Percentiles rank a stretch among this genome's conserved stretches.
These are phyloP conservation scores for Nemoura dubitans DNA, from an alignment of 2,888 invertebrate species.

Conservation along the genomic window DNA sequence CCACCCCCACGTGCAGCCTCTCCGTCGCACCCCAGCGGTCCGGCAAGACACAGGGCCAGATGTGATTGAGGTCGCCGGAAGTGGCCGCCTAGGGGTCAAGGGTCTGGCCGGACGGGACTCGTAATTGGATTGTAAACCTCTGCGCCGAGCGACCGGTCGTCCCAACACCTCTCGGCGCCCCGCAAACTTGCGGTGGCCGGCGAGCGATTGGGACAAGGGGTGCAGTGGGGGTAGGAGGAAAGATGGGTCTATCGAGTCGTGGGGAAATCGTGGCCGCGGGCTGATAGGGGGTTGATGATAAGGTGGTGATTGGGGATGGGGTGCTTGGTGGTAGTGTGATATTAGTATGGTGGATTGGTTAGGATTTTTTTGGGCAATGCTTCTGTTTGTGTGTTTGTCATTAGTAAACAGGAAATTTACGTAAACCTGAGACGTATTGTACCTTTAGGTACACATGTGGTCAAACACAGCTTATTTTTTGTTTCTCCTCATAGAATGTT, in stretches of 20 bases:
- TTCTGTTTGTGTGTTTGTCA: too few species aligned
- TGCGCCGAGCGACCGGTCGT: conserved; percentile 8
- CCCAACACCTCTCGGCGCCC: conserved; percentile 27
- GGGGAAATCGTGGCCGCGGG: background rate
- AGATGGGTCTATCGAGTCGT: background rate
- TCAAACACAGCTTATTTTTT: too few species aligned
- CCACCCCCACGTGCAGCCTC: background rate
- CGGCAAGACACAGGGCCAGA: background rate
- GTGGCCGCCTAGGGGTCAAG: background rate
- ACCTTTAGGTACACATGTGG: too few species aligned
- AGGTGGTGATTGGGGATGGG: background rate
- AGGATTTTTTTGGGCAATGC: background rate
- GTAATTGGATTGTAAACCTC: conserved; percentile 49
- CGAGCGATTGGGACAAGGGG: background rate
- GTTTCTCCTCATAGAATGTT: too few species aligned
- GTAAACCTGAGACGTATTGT: too few species aligned
- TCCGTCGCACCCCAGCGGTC: background rate
- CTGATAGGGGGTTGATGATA: background rate
- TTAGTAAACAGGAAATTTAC: too few species aligned
- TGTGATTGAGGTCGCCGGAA: conserved; percentile 35
- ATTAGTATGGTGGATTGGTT: background rate
- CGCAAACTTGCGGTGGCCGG: background rate
- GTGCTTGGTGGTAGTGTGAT: background rate
- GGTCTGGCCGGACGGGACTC: background rate
- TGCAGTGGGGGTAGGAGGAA: background rate